Percentiles rank a stretch among this genome's conserved stretches.
Conservation (phyloP, 1,140 invertebrate species). For the Drosophila bipectinata region DNA sequence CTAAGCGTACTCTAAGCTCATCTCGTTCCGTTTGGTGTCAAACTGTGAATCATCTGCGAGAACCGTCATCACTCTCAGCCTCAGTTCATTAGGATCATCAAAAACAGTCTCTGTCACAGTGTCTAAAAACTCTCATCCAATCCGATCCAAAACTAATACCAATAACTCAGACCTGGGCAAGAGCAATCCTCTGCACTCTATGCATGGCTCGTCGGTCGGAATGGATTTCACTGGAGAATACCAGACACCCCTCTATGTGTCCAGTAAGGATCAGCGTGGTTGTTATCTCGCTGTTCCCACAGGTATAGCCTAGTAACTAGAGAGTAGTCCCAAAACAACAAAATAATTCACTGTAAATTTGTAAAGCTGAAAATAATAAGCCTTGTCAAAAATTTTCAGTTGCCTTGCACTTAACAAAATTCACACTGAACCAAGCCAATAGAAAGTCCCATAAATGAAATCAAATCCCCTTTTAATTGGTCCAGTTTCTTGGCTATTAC, state of each 20-base stretch:
- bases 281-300: conserved; percentile 91
- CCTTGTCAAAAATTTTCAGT: conserved; percentile 24
- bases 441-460: neutral
- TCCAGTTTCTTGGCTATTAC: neutral
- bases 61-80: conserved; percentile 18
- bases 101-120: conserved; percentile 24
- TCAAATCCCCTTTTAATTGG: neutral
- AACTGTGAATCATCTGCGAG: conserved; percentile 39
- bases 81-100: conserved; percentile 39
- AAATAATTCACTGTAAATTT: conserved; percentile 12
- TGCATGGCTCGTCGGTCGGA: conserved; percentile 62
- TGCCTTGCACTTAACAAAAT: conserved; percentile 37
- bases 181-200: conserved; percentile 64
- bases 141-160: conserved; percentile 31
- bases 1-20: conserved; percentile 46
- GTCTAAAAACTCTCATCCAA: conserved; percentile 65
- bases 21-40: conserved; percentile 63
- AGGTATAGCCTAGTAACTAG: conserved; percentile 67
- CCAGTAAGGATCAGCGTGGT: conserved; percentile 88
- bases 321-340: conserved; percentile 4
- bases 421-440: conserved; percentile 22
- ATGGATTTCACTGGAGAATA: conserved; percentile 68
- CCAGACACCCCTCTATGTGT: conserved; percentile 86
- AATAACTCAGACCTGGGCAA: conserved; percentile 58
- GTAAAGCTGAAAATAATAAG: conserved; percentile 29